Conservation (phyloP, 2,797 vertebrate species). For the Clarias laeviceps region DNA sequence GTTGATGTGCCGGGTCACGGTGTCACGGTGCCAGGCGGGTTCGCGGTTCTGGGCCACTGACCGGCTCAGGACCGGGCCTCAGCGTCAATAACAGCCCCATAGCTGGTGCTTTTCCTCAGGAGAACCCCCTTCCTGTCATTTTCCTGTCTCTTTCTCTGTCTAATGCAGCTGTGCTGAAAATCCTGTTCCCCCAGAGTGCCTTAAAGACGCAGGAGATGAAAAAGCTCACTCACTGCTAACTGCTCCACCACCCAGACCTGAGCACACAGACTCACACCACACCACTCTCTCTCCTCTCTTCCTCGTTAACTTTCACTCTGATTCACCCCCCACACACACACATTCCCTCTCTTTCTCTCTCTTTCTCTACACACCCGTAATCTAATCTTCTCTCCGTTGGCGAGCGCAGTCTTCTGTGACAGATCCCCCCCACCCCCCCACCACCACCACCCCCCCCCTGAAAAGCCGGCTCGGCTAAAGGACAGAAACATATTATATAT, state of each 20-base stretch:
- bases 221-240: conserved; percentile 54
- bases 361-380: conserved; percentile 63
- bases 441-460: conserved; percentile 59
- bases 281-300: conserved; percentile 28
- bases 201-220: conserved; percentile 56
- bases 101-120: conserved; percentile 42
- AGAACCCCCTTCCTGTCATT: conserved; percentile 26
- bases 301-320: conserved; percentile 2
- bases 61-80: conserved; percentile 26
- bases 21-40: conserved; percentile 25
- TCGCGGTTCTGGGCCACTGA: conserved; percentile 53
- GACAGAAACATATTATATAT: conserved; percentile 68
- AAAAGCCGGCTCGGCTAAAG: conserved; percentile 69
- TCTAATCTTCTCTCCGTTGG: conserved; percentile 80
- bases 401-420: conserved; percentile 81
- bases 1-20: conserved; percentile 33
- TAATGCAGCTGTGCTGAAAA: conserved; percentile 72
- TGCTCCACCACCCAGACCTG: conserved; percentile 49
- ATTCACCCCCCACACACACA: conserved; percentile 7
- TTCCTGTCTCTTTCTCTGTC: conserved; percentile 12
- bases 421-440: conserved; percentile 59
- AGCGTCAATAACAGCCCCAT: conserved; percentile 40
- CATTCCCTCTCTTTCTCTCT: conserved; percentile 50
- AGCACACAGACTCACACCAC: conserved; percentile 38
- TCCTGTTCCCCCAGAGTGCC: conserved; percentile 54